Evolutionary conservation across 2,888 invertebrate genomes (phyloP).

Genomic region (Callosobruchus maculatus): DNA sequence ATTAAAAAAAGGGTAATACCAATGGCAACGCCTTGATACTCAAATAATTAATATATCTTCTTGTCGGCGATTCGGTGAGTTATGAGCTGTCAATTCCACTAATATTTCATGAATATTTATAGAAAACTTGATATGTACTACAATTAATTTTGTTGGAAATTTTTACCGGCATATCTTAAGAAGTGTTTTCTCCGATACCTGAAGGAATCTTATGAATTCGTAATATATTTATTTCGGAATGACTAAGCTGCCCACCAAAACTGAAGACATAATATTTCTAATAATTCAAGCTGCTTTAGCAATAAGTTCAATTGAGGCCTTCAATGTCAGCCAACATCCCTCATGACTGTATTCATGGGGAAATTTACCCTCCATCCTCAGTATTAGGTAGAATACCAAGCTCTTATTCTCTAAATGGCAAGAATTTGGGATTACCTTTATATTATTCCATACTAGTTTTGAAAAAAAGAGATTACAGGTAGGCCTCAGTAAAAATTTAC

Average conservation of each 20-base stretch:
- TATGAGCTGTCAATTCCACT: neutral
- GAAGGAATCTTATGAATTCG: neutral
- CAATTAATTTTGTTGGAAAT: neutral
- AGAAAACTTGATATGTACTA: neutral
- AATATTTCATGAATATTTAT: neutral
- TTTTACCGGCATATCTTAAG: neutral
- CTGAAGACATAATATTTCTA: neutral
- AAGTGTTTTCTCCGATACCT: neutral
- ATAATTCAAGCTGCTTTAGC: too few relatives aligned
- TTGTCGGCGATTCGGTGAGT: neutral
- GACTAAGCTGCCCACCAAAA: neutral
- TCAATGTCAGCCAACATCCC: too few relatives aligned
- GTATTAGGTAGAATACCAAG: too few relatives aligned
- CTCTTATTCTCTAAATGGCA: too few relatives aligned
- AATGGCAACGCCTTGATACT: neutral
- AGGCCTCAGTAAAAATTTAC: too few relatives aligned
- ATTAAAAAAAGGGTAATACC: neutral
- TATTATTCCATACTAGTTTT: too few relatives aligned
- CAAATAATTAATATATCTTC: neutral
- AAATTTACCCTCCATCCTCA: too few relatives aligned
- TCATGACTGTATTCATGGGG: too few relatives aligned
- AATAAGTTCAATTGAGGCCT: too few relatives aligned
- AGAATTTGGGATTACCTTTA: too few relatives aligned
- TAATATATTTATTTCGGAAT: neutral
- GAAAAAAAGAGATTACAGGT: too few relatives aligned